Conservation (phyloP, 2,113 vertebrate genomes). For the Acrocephalus arundinaceus region DNA sequence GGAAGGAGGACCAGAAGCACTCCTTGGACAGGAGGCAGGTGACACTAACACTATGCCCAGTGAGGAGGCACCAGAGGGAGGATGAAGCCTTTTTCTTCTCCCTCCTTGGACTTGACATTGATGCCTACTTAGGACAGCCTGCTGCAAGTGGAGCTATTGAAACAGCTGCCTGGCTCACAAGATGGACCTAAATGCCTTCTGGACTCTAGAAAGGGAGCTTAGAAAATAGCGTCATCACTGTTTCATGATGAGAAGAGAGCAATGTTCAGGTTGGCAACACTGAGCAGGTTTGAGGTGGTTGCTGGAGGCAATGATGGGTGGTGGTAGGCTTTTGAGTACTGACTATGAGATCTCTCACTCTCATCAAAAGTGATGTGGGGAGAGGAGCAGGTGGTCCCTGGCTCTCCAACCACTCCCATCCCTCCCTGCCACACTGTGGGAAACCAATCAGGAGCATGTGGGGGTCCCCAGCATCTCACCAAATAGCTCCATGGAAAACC, state of each 20-base stretch:
- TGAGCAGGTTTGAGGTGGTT: neutral
- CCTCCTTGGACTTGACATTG: neutral
- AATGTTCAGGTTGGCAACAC: neutral
- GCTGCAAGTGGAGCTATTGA: neutral
- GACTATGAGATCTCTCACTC: neutral
- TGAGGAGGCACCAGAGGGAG: neutral
- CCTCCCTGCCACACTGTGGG: neutral
- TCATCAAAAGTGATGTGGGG: neutral
- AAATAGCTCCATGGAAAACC: neutral
- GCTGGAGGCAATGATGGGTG: neutral
- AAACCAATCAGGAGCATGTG: neutral
- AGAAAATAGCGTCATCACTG: neutral
- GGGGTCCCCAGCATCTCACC: neutral
- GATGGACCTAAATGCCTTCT: neutral
- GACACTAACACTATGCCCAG: neutral
- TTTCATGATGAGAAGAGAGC: neutral
- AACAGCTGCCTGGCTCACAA: neutral
- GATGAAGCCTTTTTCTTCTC: neutral
- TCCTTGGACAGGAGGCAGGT: neutral
- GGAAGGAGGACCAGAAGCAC: neutral
- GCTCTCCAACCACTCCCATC: neutral
- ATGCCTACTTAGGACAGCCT: neutral
- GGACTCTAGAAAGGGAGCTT: neutral
- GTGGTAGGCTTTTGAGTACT: neutral
- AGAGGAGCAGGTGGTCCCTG: neutral